phyloP scores from a whole-genome alignment of 92 coral and sea anemone genomes.

The Palythoa grandiflora region DNA sequence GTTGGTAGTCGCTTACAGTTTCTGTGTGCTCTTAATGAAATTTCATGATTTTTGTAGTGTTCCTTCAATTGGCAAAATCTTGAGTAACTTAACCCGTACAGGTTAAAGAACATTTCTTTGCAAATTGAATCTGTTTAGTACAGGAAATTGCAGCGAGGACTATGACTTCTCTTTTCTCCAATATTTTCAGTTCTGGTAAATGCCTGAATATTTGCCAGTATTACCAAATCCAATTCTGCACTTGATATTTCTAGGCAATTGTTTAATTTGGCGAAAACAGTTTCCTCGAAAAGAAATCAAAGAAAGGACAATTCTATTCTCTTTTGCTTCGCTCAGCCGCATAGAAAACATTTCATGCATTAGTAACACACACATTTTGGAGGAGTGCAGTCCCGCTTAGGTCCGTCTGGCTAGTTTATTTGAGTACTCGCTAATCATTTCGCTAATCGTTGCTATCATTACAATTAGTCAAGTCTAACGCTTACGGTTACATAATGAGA shows the following conservation, averaged over 20 bases:
- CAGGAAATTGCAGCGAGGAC: not conserved
- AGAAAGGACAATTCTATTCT: constrained; percentile 8
- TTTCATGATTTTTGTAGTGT: not conserved
- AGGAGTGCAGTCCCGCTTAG: too few relatives aligned
- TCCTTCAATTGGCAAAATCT: not conserved
- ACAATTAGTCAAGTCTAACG: too few relatives aligned
- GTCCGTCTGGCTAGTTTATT: too few relatives aligned
- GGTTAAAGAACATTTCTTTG: not conserved
- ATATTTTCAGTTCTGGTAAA: not conserved
- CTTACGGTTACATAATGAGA: too few relatives aligned
- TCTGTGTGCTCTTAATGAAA: not conserved
- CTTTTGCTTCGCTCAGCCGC: too few relatives aligned
- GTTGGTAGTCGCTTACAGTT: not conserved
- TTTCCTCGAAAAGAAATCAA: constrained; percentile 6
- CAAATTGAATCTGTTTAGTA: not conserved
- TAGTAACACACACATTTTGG: too few relatives aligned
- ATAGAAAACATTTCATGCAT: too few relatives aligned
- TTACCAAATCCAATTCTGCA: not conserved
- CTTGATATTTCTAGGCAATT: constrained; percentile 49
- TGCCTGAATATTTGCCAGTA: not conserved
- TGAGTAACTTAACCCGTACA: not conserved
- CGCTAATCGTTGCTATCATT: too few relatives aligned
- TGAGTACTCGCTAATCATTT: too few relatives aligned
- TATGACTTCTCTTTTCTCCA: not conserved
- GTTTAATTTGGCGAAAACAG: constrained; percentile 30